Conservation (phyloP, 2,888 invertebrate species). For the Asteroscopus sphinx region DNA sequence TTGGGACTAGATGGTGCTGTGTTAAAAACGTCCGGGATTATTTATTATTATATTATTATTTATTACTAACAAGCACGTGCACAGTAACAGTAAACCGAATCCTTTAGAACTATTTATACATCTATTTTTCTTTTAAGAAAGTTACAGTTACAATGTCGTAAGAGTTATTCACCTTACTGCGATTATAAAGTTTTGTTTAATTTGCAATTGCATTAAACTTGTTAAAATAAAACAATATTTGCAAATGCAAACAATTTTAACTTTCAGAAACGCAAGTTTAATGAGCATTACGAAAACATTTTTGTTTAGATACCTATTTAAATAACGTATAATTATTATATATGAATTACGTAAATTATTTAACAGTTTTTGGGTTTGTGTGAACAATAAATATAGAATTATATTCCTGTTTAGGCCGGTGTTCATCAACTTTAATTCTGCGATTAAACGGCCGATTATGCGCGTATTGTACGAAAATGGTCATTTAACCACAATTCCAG, state of each 20-base stretch:
- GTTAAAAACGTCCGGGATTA: too few relatives aligned
- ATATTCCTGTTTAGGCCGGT: too few relatives aligned
- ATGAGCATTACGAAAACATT: constrained; percentile 9
- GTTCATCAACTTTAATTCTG: too few relatives aligned
- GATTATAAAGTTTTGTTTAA: constrained; percentile 34
- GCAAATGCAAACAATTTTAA: constrained; percentile 23
- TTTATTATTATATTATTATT: too few relatives aligned
- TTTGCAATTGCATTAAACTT: constrained; percentile 24
- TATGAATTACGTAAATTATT: not conserved
- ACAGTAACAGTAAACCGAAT: constrained; percentile 6
- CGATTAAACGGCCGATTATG: too few relatives aligned
- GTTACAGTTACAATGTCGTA: constrained; percentile 26
- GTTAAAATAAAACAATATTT: constrained; percentile 10
- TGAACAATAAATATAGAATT: too few relatives aligned
- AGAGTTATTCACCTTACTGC: constrained; percentile 19
- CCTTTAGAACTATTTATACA: constrained; percentile 5
- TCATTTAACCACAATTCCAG: too few relatives aligned
- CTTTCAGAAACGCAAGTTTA: constrained; percentile 36
- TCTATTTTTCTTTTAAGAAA: constrained; percentile 21
- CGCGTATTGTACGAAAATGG: too few relatives aligned
- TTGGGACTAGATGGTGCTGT: too few relatives aligned
- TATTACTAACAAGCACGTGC: too few relatives aligned
- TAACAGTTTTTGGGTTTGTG: not conserved
- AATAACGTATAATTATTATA: too few relatives aligned
- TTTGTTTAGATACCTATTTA: not conserved